Percentiles rank a stretch among this genome's conserved stretches.
phyloP scores from a whole-genome alignment of 1,140 invertebrate genomes.

The Apolygus lucorum region DNA sequence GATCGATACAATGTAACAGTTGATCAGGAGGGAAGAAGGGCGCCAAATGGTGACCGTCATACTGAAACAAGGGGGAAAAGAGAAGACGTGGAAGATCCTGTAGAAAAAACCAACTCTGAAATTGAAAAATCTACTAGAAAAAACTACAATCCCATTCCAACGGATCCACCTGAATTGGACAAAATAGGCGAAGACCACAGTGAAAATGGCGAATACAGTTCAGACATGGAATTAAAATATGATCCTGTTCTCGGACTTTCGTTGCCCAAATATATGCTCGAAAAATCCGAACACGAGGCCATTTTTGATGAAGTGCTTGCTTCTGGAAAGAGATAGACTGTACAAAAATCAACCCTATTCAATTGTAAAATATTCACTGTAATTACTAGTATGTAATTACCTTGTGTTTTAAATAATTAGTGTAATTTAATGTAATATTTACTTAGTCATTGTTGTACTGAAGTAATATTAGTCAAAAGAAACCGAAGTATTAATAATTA shows the following conservation, averaged over 20 bases:
- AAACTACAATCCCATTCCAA: slow-evolving; percentile 28
- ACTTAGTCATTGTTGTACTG: too few species aligned
- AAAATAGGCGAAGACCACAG: slow-evolving; percentile 33
- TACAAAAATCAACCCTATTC: too few species aligned
- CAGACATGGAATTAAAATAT: slow-evolving; percentile 53
- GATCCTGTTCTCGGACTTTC: slow-evolving; percentile 52
- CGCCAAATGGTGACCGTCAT: neutral
- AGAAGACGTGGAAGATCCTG: slow-evolving; percentile 28
- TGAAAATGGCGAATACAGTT: slow-evolving; percentile 42
- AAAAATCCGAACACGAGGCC: slow-evolving; percentile 53
- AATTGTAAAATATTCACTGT: too few species aligned
- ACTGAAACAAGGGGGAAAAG: slow-evolving; percentile 15
- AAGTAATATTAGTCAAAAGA: too few species aligned
- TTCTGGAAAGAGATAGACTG: too few species aligned
- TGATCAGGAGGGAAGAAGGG: neutral
- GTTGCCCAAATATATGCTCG: slow-evolving; percentile 56
- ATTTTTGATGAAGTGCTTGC: slow-evolving; percentile 49
- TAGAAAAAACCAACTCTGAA: slow-evolving; percentile 24
- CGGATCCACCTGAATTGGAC: slow-evolving; percentile 27
- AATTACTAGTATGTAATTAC: too few species aligned
- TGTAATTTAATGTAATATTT: too few species aligned
- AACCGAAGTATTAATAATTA: too few species aligned
- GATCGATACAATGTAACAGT: neutral
- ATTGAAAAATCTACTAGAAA: slow-evolving; percentile 20
- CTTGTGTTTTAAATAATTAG: too few species aligned